A percentile compares a stretch with the other conserved stretches of the same genome.
Conservation (phyloP, 2,888 invertebrate genomes). For the Ormyrus thymus region DNA sequence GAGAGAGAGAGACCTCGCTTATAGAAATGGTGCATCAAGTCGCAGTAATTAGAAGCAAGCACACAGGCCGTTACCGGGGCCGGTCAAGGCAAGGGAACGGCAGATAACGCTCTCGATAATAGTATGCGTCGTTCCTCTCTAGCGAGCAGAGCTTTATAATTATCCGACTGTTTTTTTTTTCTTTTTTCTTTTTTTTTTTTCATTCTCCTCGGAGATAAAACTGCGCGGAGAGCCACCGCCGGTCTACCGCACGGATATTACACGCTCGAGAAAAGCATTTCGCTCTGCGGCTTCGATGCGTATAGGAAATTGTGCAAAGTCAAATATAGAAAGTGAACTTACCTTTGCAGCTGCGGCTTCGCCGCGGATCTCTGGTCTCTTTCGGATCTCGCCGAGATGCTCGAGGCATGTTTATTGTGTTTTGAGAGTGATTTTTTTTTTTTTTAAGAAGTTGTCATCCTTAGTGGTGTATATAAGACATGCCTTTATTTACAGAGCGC, state of each 20-base stretch:
- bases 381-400: not conserved
- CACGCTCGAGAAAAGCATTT: conserved; percentile 31
- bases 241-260: conserved; percentile 49
- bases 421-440: conserved; percentile 10
- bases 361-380: conserved; percentile 30
- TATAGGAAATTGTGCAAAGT: conserved; percentile 45
- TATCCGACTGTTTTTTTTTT: conserved; percentile 53
- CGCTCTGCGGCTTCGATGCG: conserved; percentile 46
- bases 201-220: conserved; percentile 39
- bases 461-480: conserved; percentile 58
- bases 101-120: conserved; percentile 59
- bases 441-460: conserved; percentile 43
- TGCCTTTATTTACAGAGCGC: conserved; percentile 59
- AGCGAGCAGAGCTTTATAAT: conserved; percentile 59
- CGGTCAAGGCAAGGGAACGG: conserved; percentile 55
- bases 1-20: conserved; percentile 37
- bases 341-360: conserved; percentile 45
- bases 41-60: conserved; percentile 52
- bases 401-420: conserved; percentile 12
- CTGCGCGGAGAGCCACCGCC: conserved; percentile 2
- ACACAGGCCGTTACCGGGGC: conserved; percentile 33
- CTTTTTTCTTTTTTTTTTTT: conserved; percentile 7
- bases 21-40: conserved; percentile 54
- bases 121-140: conserved; percentile 58
- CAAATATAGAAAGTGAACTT: conserved; percentile 56